Evolutionary conservation across 2,113 vertebrate species (phyloP), one percentile per base, ranked within the genome.

Genomic region (Nerophis lumbriciformis): DNA sequence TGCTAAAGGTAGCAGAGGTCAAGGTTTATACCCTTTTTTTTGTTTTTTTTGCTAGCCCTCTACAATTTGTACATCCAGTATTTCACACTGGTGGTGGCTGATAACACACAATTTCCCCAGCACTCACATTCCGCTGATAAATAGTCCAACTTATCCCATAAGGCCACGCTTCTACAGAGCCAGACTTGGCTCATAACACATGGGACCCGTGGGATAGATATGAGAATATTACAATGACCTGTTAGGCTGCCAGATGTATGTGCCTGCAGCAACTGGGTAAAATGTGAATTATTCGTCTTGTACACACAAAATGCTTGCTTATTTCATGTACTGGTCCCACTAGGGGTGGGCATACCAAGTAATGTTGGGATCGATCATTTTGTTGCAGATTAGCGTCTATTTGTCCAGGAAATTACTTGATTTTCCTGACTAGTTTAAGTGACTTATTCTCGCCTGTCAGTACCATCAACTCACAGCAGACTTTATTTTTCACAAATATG

Each of bases 101-200:
- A 37, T 39, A 38, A 55, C 53, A 54, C 35, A 39, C 53, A 39
- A 55, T 55, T 55, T 55, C 53, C 53, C 37, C 53, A 39, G 53
- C 53, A 10, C 53, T 55, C 53, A 54, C 53, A 54, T 37, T 54
- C 28, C 53, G 14, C 53, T 39, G 53, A 55, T 55, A 55, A 39
- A 55, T 38, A 38, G 53, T 38, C n/a, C 15, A 55, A 55, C 15
- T 39, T 55, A 55, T 55, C 53, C 53, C 37, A 55, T 55, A 55
- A 38, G 53, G 36, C 53, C 53, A 16, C 36, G 37, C 53, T 55
- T 55, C 36, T 39, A 16, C 53, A 55, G 53, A 55, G 53, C 53
- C 14, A 55, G 53, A 55, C 53, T n/a, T 55, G 14, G 36, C 53
- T 39, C 53, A 39, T 55, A 55, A 55, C 53, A 55, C 53, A 55